These are phyloP conservation scores for Drosophila quadrilineata DNA, from an alignment of 1,140 invertebrate genomes.

Conservation along the genomic window DNA sequence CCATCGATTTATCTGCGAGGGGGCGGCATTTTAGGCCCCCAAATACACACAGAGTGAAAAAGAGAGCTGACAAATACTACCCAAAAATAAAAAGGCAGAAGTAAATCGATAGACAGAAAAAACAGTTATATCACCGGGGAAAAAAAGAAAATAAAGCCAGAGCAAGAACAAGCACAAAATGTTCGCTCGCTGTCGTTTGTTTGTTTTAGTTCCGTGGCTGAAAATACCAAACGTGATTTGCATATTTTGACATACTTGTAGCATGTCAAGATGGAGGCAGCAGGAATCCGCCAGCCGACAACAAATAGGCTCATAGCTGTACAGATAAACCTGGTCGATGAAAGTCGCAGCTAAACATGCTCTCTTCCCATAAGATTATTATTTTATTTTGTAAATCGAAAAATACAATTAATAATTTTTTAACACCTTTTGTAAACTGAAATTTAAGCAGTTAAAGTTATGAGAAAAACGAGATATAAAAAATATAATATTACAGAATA, in stretches of 20 bases:
- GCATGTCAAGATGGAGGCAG: slow-evolving; percentile 6
- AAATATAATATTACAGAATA: background rate
- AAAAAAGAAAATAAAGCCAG: slow-evolving; percentile 11
- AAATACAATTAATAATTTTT: too few relatives aligned
- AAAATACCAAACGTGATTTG: slow-evolving; percentile 69
- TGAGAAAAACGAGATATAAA: too few relatives aligned
- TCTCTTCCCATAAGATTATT: too few relatives aligned
- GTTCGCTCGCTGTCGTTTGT: background rate
- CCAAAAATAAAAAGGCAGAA: too few relatives aligned
- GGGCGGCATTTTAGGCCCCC: background rate
- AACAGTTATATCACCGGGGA: too few relatives aligned
- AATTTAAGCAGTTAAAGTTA: too few relatives aligned
- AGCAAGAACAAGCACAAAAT: slow-evolving; percentile 1
- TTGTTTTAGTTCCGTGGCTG: background rate
- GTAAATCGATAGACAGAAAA: slow-evolving; percentile 59
- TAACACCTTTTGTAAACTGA: too few relatives aligned
- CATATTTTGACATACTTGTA: slow-evolving; percentile 70
- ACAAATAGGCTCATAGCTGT: too few relatives aligned
- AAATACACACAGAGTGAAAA: slow-evolving; percentile 26
- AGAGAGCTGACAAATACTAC: slow-evolving; percentile 46
- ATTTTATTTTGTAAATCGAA: too few relatives aligned
- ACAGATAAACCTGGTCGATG: too few relatives aligned
- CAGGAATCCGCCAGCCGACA: too few relatives aligned
- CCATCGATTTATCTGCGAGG: slow-evolving; percentile 4
- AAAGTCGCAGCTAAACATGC: too few relatives aligned